Evolutionary conservation across 1,140 invertebrate genomes (phyloP).

Genomic region (Planococcus citri): DNA sequence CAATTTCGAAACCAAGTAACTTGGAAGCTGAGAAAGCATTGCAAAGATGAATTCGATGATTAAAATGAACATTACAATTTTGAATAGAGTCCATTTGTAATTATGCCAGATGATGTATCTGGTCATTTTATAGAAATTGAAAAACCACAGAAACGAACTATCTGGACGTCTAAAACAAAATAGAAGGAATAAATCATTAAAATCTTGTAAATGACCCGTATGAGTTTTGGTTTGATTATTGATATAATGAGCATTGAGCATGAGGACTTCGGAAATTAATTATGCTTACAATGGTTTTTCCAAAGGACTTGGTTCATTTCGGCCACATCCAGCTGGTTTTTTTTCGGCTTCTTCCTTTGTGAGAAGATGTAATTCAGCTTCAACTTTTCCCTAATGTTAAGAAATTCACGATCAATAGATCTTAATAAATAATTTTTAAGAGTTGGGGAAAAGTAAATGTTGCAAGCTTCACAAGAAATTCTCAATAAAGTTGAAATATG

Average conservation of each 20-base stretch:
- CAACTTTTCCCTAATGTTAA: slow-evolving; percentile 85
- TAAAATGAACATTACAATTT: slow-evolving; percentile 48
- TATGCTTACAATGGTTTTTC: slow-evolving; percentile 85
- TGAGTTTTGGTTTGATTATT: too few relatives aligned
- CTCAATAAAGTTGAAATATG: slow-evolving; percentile 23
- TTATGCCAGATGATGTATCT: slow-evolving; percentile 87
- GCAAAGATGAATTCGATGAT: slow-evolving; percentile 55
- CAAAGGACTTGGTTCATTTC: slow-evolving; percentile 74
- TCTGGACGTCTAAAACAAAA: slow-evolving; percentile 60
- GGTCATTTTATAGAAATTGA: slow-evolving; percentile 80
- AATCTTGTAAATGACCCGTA: too few relatives aligned
- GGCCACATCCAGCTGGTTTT: slow-evolving; percentile 69
- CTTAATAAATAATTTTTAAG: neutral
- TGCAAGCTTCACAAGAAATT: neutral
- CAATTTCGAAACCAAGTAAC: too few relatives aligned
- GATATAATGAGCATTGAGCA: too few relatives aligned
- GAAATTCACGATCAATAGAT: too few relatives aligned
- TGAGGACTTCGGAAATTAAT: too few relatives aligned
- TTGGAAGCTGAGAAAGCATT: slow-evolving; percentile 74
- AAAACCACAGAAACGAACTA: slow-evolving; percentile 83
- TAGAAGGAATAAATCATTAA: too few relatives aligned
- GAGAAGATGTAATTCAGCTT: slow-evolving; percentile 78
- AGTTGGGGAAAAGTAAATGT: too few relatives aligned
- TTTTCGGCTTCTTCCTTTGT: slow-evolving; percentile 78
- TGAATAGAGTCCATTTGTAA: slow-evolving; percentile 81